phyloP scores from a whole-genome alignment of 2,888 invertebrate genomes.

The Scaptomyza parva region DNA sequence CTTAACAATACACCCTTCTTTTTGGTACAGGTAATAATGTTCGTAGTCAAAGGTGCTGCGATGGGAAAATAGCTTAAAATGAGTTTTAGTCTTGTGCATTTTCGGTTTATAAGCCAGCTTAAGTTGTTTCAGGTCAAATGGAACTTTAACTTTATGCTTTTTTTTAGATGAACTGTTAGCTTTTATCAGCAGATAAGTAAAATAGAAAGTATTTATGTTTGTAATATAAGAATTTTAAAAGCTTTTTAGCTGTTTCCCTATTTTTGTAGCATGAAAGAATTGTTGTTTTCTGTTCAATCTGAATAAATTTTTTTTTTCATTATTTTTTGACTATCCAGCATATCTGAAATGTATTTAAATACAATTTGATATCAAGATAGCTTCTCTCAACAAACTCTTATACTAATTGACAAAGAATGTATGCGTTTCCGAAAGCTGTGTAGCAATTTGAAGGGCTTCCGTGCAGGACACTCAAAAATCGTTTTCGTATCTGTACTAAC shows the following conservation, averaged over 20 bases:
- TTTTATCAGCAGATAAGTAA: not conserved
- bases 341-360: too few relatives aligned
- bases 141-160: not conserved
- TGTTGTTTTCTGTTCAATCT: too few relatives aligned
- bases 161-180: not conserved
- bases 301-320: too few relatives aligned
- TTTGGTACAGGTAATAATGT: not conserved
- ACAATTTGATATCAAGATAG: too few relatives aligned
- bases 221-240: too few relatives aligned
- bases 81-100: not conserved
- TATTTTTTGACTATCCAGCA: too few relatives aligned
- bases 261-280: too few relatives aligned
- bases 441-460: not conserved
- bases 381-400: too few relatives aligned
- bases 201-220: too few relatives aligned
- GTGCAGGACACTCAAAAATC: constrained; percentile 12
- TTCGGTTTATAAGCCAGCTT: not conserved
- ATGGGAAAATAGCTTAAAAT: not conserved
- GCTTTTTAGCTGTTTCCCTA: too few relatives aligned
- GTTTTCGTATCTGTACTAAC: constrained; percentile 11
- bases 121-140: too few relatives aligned
- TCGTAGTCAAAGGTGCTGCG: not conserved
- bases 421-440: not conserved
- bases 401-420: not conserved
- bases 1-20: constrained; percentile 1